Evolutionary conservation across 2,113 vertebrate species (phyloP), one percentile per base, ranked within the genome.

Genomic region (Fukomys damarensis): DNA sequence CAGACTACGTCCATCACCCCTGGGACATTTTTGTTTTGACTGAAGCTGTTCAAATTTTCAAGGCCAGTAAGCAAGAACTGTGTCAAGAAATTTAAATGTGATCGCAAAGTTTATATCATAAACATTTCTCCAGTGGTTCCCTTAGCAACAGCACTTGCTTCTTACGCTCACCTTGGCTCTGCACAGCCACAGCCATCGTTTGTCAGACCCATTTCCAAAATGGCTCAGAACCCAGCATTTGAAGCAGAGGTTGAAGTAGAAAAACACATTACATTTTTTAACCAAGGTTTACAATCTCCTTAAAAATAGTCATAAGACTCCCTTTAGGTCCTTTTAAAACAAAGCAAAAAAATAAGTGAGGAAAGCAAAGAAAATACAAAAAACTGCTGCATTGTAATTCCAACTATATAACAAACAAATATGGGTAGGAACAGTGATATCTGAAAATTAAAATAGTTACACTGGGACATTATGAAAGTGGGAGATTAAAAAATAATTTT

Each of bases 251-350:
- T 16, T 68, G 83, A 96, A 92, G 88, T 84, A 30, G 41, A 79
- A 97, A 97, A 96, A 93, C 82, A 86, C 63, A 91, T 56, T 22
- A 81, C 8, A 65, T 93, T 80, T 97, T 88, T 74, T 16, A 88
- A 86, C 59, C 56, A 24, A 91, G 35, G 30, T 89, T 76, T 94
- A 96, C 94, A 89, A 93, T 94, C 9, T 77, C 43, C 52, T 82
- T 94, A 35, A 92, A 88, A 82, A 56, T 74, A 91, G 30, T 91
- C 68, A 59, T 6, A 58, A 77, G 26, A 8, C 12, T 72, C 72
- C 9, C 35, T 65, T 16, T 32, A 91, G 90, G 91, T 84, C n/a
- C 22, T 72, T 70, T 49, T 17, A 28, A 86, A 72, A 93, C 90
- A 43, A 54, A 6, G 81, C 10, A 61, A n/a, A 82, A 96, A 89